Evolutionary conservation across 64 coral and sea anemone genomes (phyloP), one percentile per base, ranked within the genome.

Genomic region (Dendronephthya gigantea): DNA sequence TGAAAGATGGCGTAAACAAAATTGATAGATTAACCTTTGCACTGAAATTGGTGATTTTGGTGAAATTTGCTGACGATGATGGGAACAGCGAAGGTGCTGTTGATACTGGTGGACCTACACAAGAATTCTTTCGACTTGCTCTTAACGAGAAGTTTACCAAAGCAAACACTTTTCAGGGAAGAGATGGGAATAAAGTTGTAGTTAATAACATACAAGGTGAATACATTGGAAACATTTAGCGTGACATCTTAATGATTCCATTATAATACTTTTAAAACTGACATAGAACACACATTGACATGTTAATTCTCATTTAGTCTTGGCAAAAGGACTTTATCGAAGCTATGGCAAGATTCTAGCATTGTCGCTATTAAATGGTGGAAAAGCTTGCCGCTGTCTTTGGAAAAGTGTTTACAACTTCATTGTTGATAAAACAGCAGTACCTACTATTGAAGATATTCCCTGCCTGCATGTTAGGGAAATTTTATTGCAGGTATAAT

Each of bases 271-370:
- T 50, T 50, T 9, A 9, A 16, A 50, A 9, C 48, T 9, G 48
- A 50, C 16, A 16, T 16, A 9, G 7, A 50, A 7, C 48, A 50
- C 48, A 50, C 48, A 50, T 16, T 9, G 7, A 50, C 48, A 50
- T n/a, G n/a, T n/a, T n/a, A n/a, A n/a, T n/a, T n/a, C n/a, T n/a
- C n/a, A n/a, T 22, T 28, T 28, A 45, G 39, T 41, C 9, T 41
- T 11, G 4, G 15, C 48, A 28, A 37, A 83, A 83, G 82, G 82
- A n/a, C 47, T 83, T 37, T 83, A 83, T 40, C 38, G 41, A 37
- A 83, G 82, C 47, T 83, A 83, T 83, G 82, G 82, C 47, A 83
- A 41, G 82, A 39, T 83, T n/a, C 82, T n/a, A n/a, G n/a, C n/a
- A n/a, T n/a, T n/a, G n/a, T n/a, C n/a, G n/a, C n/a, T n/a, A n/a